Conservation (phyloP, 2,888 invertebrate species). For the Oasisia sp. region DNA sequence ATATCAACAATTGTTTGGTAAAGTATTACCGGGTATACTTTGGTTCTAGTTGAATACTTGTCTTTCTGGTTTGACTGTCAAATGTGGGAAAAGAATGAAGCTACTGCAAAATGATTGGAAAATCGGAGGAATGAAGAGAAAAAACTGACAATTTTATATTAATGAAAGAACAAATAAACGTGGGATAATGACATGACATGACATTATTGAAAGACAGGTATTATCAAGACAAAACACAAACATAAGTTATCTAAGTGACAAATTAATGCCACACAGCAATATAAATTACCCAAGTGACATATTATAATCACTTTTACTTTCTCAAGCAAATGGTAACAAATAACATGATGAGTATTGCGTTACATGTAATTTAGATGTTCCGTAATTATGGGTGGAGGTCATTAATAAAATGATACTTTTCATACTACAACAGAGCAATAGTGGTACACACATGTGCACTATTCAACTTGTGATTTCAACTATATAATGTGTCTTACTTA, state of each 20-base stretch:
- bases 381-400: background rate
- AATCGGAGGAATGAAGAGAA: background rate
- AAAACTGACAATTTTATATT: background rate
- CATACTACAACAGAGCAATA: background rate
- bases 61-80: background rate
- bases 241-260: background rate
- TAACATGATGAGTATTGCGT: background rate
- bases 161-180: background rate
- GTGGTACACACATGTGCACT: background rate
- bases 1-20: too few relatives aligned
- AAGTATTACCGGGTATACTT: too few relatives aligned
- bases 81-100: background rate
- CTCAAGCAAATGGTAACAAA: background rate
- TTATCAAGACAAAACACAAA: background rate
- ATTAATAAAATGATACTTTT: background rate
- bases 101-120: background rate
- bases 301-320: too few relatives aligned
- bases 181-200: background rate
- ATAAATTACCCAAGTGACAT: background rate
- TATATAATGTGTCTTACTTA: too few relatives aligned
- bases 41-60: too few relatives aligned
- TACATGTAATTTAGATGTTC: background rate
- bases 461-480: too few relatives aligned
- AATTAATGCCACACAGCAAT: background rate
- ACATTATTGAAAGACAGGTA: background rate